Conservation (phyloP, 2,888 invertebrate species). For the Caenorhabditis plicata region DNA sequence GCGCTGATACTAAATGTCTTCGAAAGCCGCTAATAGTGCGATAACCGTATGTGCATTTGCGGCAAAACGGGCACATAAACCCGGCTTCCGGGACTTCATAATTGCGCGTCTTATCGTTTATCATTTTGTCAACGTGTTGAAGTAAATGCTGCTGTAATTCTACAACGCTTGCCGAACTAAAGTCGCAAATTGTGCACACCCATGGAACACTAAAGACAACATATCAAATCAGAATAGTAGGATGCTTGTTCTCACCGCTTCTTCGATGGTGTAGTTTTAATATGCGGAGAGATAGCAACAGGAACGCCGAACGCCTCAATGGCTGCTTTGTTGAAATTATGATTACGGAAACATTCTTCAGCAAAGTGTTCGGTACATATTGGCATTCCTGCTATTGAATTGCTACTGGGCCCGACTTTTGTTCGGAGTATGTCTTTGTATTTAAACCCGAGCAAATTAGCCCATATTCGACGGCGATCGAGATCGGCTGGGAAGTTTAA, state of each 20-base stretch:
- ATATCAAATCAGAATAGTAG: not conserved
- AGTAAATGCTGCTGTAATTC: constrained; percentile 32
- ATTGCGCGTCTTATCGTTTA: constrained; percentile 8
- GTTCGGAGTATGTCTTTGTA: constrained; percentile 36
- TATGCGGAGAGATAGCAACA: constrained; percentile 28
- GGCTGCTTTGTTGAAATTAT: constrained; percentile 45
- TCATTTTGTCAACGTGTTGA: constrained; percentile 26
- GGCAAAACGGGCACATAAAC: constrained; percentile 52
- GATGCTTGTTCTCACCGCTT: not conserved
- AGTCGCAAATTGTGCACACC: constrained; percentile 48
- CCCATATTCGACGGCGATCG: constrained; percentile 50
- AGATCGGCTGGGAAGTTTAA: constrained; percentile 50
- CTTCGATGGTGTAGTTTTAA: constrained; percentile 39
- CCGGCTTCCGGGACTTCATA: constrained; percentile 26
- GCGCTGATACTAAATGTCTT: constrained; percentile 38
- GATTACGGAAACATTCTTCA: constrained; percentile 46
- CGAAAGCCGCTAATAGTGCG: constrained; percentile 46
- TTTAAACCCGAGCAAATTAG: constrained; percentile 48
- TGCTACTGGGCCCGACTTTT: constrained; percentile 15
- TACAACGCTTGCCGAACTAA: constrained; percentile 35
- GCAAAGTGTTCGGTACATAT: constrained; percentile 53
- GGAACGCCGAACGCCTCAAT: constrained; percentile 52
- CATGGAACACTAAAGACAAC: constrained; percentile 49
- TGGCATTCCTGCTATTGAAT: constrained; percentile 26
- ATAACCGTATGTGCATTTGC: constrained; percentile 51